Evolutionary conservation across 2,113 vertebrate genomes (phyloP).

Genomic region (Antennarius striatus): DNA sequence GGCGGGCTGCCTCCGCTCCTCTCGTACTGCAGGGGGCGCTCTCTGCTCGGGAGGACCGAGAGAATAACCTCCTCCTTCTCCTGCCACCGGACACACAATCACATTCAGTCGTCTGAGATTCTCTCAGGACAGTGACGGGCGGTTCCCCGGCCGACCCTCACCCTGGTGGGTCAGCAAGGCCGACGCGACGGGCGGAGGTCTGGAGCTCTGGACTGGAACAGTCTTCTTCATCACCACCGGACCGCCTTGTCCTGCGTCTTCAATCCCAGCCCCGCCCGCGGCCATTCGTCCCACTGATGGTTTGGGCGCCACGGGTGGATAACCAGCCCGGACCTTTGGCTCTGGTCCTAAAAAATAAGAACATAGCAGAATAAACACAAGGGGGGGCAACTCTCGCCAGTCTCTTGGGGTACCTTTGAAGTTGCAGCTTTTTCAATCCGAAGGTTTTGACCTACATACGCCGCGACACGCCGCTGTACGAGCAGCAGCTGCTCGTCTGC

Average conservation of each 20-base stretch:
- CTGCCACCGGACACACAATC: slow-evolving; percentile 47
- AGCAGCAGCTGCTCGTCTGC: slow-evolving; percentile 6
- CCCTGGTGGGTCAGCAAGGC: slow-evolving; percentile 75
- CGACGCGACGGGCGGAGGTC: slow-evolving; percentile 52
- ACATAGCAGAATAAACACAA: slow-evolving; percentile 35
- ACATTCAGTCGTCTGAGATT: slow-evolving; percentile 25
- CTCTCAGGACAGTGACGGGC: neutral
- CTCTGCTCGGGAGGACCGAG: slow-evolving; percentile 77
- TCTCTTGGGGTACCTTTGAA: slow-evolving; percentile 66
- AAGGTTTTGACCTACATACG: slow-evolving; percentile 74
- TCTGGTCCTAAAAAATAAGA: slow-evolving; percentile 53
- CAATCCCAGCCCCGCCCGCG: slow-evolving; percentile 48
- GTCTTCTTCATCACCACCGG: slow-evolving; percentile 82
- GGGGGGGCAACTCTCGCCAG: slow-evolving; percentile 30
- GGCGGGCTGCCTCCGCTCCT: slow-evolving; percentile 81
- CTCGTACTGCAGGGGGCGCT: slow-evolving; percentile 69
- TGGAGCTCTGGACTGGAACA: slow-evolving; percentile 79
- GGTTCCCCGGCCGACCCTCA: slow-evolving; percentile 52
- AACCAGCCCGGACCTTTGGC: slow-evolving; percentile 54
- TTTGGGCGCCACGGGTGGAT: slow-evolving; percentile 75
- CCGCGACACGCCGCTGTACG: slow-evolving; percentile 41
- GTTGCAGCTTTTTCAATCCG: slow-evolving; percentile 62
- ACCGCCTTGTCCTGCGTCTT: slow-evolving; percentile 61
- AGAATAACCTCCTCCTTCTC: slow-evolving; percentile 63
- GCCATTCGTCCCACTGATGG: slow-evolving; percentile 63